phyloP scores from a whole-genome alignment of 2,797 vertebrate genomes.

The Vespertilio murinus region DNA sequence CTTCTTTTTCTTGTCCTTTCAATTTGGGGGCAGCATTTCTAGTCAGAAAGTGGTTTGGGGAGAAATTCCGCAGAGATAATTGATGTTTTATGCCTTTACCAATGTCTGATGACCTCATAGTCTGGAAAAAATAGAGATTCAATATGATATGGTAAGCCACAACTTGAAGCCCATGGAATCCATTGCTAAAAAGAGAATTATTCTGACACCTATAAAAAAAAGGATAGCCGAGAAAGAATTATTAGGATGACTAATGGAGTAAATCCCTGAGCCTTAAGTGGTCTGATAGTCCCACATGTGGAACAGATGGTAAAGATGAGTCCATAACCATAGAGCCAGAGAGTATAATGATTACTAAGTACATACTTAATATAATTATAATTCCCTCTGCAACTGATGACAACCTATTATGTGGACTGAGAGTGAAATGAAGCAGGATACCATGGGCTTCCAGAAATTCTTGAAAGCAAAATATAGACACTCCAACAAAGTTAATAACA shows the following conservation, averaged over 20 bases:
- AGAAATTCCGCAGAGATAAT: background rate
- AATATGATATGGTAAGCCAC: background rate
- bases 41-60: background rate
- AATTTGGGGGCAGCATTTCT: background rate
- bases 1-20: background rate
- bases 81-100: background rate
- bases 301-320: background rate
- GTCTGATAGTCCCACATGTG: background rate
- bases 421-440: background rate
- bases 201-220: background rate
- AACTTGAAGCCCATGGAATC: background rate
- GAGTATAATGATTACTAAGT: background rate
- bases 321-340: background rate
- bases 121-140: background rate
- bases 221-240: background rate
- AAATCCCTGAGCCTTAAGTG: background rate
- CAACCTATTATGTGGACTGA: background rate
- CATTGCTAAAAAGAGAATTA: background rate
- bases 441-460: background rate
- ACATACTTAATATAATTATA: background rate
- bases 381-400: background rate
- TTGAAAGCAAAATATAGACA: background rate
- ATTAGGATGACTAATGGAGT: background rate
- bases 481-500: background rate
- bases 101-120: background rate